Conservation (phyloP, 2,113 vertebrate species). For the Myotis lucifugus region DNA sequence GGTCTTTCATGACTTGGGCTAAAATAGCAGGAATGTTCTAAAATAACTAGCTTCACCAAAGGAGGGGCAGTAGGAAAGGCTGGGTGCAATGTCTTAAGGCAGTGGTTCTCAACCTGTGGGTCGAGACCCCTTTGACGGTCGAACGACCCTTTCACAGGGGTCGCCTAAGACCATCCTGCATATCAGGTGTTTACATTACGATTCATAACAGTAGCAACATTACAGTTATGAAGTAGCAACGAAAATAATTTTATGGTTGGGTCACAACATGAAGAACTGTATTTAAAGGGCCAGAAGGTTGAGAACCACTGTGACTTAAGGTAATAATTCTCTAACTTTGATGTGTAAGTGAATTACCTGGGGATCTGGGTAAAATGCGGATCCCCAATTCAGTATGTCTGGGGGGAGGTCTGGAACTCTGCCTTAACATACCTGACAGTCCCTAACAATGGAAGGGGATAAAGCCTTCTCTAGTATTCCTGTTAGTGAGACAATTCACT, state of each 20-base stretch:
- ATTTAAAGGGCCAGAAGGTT: too few relatives aligned
- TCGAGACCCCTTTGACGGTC: too few relatives aligned
- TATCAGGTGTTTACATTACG: too few relatives aligned
- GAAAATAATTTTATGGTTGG: too few relatives aligned
- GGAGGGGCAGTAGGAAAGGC: not conserved
- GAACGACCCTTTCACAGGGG: too few relatives aligned
- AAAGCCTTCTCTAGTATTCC: not conserved
- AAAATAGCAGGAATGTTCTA: not conserved
- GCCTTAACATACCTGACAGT: not conserved
- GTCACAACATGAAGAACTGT: too few relatives aligned
- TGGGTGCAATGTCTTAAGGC: not conserved
- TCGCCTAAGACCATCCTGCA: too few relatives aligned
- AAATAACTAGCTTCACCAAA: not conserved
- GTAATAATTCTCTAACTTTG: not conserved
- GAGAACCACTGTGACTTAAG: too few relatives aligned
- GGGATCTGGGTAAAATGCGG: not conserved
- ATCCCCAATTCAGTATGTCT: not conserved
- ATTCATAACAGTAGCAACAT: too few relatives aligned
- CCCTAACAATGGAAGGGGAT: not conserved
- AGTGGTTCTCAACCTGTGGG: too few relatives aligned
- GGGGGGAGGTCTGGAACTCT: not conserved
- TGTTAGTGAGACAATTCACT: not conserved
- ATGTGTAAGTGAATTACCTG: too few relatives aligned
- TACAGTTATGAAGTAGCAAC: too few relatives aligned
- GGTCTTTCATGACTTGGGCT: not conserved